Percentiles rank a stretch among this genome's conserved stretches.
Evolutionary conservation across 2,797 vertebrate genomes (phyloP).

Genomic region (Megalops cyprinoides): DNA sequence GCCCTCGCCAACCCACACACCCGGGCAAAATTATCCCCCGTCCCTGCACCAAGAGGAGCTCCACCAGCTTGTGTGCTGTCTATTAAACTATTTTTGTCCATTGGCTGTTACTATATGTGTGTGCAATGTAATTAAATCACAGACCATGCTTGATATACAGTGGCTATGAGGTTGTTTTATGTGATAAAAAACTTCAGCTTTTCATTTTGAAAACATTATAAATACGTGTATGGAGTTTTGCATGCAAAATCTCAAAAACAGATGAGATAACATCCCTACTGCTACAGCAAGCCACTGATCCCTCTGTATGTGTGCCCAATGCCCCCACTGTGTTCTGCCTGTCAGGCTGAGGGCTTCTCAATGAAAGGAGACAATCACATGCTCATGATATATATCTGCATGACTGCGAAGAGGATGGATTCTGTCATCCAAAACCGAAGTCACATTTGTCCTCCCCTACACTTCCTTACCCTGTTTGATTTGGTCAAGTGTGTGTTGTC

Average conservation of each 20-base stretch:
- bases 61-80: constrained; percentile 30
- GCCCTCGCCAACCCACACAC: constrained; percentile 53
- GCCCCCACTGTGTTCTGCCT: not conserved
- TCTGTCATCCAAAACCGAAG: not conserved
- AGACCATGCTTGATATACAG: constrained; percentile 30
- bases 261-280: not conserved
- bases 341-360: constrained; percentile 54
- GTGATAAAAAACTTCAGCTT: constrained; percentile 17
- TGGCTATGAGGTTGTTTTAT: constrained; percentile 23
- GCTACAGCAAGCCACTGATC: not conserved
- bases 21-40: constrained; percentile 55
- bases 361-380: constrained; percentile 53
- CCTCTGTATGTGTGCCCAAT: not conserved
- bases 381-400: constrained; percentile 40
- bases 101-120: constrained; percentile 37
- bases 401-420: not conserved
- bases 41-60: constrained; percentile 47
- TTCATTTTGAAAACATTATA: not conserved
- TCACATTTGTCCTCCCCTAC: not conserved
- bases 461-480: not conserved
- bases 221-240: not conserved
- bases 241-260: not conserved
- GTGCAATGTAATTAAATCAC: constrained; percentile 38
- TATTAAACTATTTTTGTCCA: constrained; percentile 45
- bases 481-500: not conserved